A percentile compares a stretch with the other conserved stretches of the same genome.
These are phyloP conservation scores for Barnardius zonarius DNA, from an alignment of 2,113 vertebrate genomes.

Conservation along the genomic window DNA sequence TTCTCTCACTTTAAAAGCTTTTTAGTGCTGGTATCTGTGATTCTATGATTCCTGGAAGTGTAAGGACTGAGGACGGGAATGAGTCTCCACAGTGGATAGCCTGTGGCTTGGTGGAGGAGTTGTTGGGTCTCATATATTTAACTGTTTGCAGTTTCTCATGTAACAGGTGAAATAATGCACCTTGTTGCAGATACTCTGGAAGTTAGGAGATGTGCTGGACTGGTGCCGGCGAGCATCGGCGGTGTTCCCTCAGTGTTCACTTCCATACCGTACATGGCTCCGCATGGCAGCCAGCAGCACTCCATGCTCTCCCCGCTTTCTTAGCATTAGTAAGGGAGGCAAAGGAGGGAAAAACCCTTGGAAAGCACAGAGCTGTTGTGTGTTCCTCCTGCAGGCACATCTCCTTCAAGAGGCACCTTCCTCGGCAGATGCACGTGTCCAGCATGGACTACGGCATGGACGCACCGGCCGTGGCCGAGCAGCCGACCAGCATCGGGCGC, in stretches of 20 bases:
- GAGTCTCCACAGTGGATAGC: accelerated
- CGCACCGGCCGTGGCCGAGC: conserved; percentile 77
- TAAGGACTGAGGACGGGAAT: background rate
- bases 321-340: too few species aligned
- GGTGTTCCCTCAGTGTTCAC: background rate
- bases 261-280: accelerated
- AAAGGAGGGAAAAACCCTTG: background rate
- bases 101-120: background rate
- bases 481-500: conserved; percentile 89
- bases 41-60: background rate
- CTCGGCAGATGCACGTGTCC: conserved; percentile 90
- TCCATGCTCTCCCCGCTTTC: background rate
- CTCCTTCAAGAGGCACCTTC: conserved; percentile 93
- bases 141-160: background rate
- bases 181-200: background rate
- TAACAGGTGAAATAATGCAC: background rate
- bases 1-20: background rate
- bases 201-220: background rate
- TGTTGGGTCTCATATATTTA: background rate
- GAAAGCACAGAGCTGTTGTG: background rate
- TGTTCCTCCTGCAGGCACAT: conserved; percentile 79
- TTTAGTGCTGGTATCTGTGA: background rate
- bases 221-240: background rate
- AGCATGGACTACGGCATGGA: conserved; percentile 89
- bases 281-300: background rate